Base-by-base conservation (phyloP, 2,888 invertebrate genomes). In the Helobdella robusta region DNA sequence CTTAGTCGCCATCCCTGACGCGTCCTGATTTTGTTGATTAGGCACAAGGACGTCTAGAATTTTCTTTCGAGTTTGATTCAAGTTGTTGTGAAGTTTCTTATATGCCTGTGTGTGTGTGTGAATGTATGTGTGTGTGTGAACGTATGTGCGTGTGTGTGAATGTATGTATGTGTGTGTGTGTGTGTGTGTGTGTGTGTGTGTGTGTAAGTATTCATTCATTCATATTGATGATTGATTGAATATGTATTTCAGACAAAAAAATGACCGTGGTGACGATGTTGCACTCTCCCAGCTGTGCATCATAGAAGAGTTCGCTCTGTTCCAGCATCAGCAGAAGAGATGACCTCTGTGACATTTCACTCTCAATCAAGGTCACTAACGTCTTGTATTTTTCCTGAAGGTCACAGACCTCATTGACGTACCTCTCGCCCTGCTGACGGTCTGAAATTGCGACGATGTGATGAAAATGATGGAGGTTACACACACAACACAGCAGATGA, bases 201-300 rank as follows among this genome's bases (percentile, higher is more conserved):
- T 40, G 44, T 40, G 44, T 40, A n/a, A 15, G 44, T 40, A 15
- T 40, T 40, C n/a, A 40, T 40, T 40, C n/a, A n/a, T 40, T 40
- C n/a, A n/a, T 40, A 15, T 40, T 11, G 11, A 15, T 40, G 44
- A 15, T 40, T 40, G 11, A 15, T 11, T n/a, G 44, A 40, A 50
- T 25, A 50, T 20, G 6, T 8, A 50, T n/a, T 8, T 20, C 8
- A 1, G 18, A 58, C 28, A 25, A 2, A 32, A 2, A 36, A 65
- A 68, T 48, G 81, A 93, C 94, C 83, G 89, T 91, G 67, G 89
- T 89, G 30, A 95, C 94, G 69, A 94, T 87, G 83, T 91, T 92
- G 18, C 93, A 94, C 82, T 97, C 95, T 3, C 89, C 88, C 68
- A 88, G 84, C 78, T 95, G 94, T 23, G 87, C 88, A 48, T 89